Evolutionary conservation across 30 jellyfish, hydroid and myxozoan species (phyloP).

Genomic region (Nemopilema nomurai): DNA sequence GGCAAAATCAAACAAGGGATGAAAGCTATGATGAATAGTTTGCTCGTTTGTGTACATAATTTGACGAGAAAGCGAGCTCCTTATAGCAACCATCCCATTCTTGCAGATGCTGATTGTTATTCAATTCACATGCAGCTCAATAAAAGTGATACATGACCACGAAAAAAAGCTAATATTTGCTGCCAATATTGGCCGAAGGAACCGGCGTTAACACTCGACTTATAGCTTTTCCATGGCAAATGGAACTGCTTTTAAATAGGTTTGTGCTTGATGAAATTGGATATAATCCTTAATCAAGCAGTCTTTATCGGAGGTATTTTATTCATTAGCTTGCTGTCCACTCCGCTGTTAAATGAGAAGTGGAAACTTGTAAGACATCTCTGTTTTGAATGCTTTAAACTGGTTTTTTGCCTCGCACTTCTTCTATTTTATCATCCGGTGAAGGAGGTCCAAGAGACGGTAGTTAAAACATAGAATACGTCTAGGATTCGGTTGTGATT

Average conservation of each 20-base stretch:
- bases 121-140: constrained; percentile 57
- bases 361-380: background rate
- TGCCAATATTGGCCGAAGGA: constrained; percentile 22
- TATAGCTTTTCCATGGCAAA: constrained; percentile 23
- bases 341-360: background rate
- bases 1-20: constrained; percentile 14
- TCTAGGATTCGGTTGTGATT: no score
- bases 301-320: background rate
- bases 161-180: constrained; percentile 52
- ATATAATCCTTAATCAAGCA: background rate
- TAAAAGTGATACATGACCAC: constrained; percentile 42
- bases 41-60: constrained; percentile 28
- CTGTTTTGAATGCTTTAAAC: background rate
- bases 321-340: background rate
- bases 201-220: constrained; percentile 16
- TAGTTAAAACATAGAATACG: no score
- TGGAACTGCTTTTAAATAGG: constrained; percentile 45
- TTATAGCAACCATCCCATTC: constrained; percentile 33
- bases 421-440: no score
- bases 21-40: constrained; percentile 30
- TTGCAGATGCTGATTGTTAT: constrained; percentile 56
- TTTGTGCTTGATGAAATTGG: background rate
- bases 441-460: no score
- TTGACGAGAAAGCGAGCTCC: constrained; percentile 15
- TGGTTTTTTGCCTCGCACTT: no score